A percentile compares a stretch with the other conserved stretches of the same genome.
Conservation (phyloP, 2,888 invertebrate genomes). For the Cheilosia impressa region DNA sequence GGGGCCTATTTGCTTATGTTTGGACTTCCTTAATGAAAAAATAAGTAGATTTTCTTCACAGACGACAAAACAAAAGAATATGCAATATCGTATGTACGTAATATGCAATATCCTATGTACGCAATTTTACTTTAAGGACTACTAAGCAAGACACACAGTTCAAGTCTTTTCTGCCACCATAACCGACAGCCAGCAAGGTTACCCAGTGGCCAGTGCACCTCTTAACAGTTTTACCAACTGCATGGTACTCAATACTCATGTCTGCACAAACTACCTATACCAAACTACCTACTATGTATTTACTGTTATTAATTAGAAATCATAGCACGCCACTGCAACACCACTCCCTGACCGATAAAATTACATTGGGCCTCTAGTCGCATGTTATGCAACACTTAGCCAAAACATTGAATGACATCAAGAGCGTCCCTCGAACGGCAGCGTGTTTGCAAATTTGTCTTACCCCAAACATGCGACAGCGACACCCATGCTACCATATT, state of each 20-base stretch:
- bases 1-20: neutral
- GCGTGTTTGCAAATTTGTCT: constrained; percentile 11
- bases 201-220: constrained; percentile 64
- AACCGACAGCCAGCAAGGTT: constrained; percentile 37
- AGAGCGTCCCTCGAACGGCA: constrained; percentile 32
- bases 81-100: too few relatives aligned
- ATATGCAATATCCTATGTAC: too few relatives aligned
- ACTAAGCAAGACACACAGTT: neutral
- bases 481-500: constrained; percentile 39
- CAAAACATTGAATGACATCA: constrained; percentile 18
- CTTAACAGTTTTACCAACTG: constrained; percentile 28
- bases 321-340: constrained; percentile 23
- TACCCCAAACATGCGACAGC: constrained; percentile 19
- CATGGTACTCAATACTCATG: neutral
- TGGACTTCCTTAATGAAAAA: constrained; percentile 32
- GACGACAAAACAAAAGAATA: neutral
- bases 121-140: neutral
- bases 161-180: neutral
- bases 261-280: neutral
- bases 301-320: constrained; percentile 20
- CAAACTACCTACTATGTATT: constrained; percentile 1
- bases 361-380: constrained; percentile 30
- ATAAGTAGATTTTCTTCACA: neutral
- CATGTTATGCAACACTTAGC: constrained; percentile 33
- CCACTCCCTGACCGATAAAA: constrained; percentile 55